phyloP scores from a whole-genome alignment of 2,797 vertebrate species.

The Micrastur ruficollis region DNA sequence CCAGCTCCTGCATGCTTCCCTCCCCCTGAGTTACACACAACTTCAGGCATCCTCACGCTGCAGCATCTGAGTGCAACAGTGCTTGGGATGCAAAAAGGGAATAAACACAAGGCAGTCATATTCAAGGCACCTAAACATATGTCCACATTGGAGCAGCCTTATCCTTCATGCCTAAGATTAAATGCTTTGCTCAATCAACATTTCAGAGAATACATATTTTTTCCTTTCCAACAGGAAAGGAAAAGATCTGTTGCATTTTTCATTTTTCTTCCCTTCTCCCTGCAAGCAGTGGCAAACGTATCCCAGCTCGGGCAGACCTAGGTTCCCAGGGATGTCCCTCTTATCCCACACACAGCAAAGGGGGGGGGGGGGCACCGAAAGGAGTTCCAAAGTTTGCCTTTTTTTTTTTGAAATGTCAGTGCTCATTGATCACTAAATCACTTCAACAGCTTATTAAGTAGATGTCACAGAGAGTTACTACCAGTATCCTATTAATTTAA shows the following conservation, averaged over 20 bases:
- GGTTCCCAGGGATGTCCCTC: not conserved
- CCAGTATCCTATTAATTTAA: constrained; percentile 47
- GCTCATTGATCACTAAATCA: constrained; percentile 66
- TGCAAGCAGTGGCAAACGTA: not conserved
- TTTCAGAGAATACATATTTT: not conserved
- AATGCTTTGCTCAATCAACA: not conserved
- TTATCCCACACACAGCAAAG: not conserved
- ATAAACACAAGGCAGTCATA: not conserved
- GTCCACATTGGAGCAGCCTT: not conserved
- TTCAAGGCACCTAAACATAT: not conserved
- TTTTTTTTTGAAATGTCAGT: constrained; percentile 57
- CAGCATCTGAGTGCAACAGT: not conserved
- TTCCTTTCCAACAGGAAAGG: not conserved
- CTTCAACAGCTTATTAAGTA: constrained; percentile 67
- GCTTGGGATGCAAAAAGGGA: not conserved
- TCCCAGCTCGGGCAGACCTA: not conserved
- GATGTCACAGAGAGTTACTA: constrained; percentile 66
- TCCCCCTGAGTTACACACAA: not conserved
- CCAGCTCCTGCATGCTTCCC: not conserved
- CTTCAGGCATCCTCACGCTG: not conserved
- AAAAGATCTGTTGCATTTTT: not conserved
- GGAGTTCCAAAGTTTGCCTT: constrained; percentile 53
- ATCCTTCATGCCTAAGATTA: not conserved
- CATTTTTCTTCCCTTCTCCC: not conserved
- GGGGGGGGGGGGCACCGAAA: not conserved